These are phyloP conservation scores for Crotalus horridus DNA, from an alignment of 2,113 vertebrate genomes.

Conservation along the genomic window DNA sequence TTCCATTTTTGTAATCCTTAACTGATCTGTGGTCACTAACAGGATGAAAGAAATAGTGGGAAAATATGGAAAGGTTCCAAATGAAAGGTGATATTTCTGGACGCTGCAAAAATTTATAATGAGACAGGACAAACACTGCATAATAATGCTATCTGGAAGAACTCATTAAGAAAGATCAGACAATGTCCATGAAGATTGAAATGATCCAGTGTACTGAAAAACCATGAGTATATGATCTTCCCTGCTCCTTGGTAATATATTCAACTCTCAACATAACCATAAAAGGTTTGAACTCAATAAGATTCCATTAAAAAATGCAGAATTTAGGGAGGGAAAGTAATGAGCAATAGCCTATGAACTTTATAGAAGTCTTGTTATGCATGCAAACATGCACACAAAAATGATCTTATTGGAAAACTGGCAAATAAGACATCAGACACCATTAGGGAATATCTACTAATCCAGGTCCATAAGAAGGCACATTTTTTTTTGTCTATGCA, in stretches of 20 bases:
- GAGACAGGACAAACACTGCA: background rate
- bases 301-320: background rate
- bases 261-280: background rate
- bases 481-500: background rate
- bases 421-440: constrained; percentile 2
- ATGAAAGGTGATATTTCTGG: background rate
- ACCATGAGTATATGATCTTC: background rate
- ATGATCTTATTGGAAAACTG: background rate
- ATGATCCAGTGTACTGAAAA: background rate
- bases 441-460: rapidly evolving
- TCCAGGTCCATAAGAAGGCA: background rate
- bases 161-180: background rate
- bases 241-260: background rate
- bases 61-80: background rate
- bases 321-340: background rate
- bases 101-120: background rate
- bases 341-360: background rate
- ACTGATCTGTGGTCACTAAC: background rate
- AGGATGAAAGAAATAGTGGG: background rate
- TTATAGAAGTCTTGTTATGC: rapidly evolving
- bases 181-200: background rate
- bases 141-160: background rate
- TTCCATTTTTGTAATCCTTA: background rate
- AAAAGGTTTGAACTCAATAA: background rate
- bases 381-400: background rate